Evolutionary conservation across 1,140 invertebrate genomes (phyloP).

Genomic region (Brachionus koreanus): DNA sequence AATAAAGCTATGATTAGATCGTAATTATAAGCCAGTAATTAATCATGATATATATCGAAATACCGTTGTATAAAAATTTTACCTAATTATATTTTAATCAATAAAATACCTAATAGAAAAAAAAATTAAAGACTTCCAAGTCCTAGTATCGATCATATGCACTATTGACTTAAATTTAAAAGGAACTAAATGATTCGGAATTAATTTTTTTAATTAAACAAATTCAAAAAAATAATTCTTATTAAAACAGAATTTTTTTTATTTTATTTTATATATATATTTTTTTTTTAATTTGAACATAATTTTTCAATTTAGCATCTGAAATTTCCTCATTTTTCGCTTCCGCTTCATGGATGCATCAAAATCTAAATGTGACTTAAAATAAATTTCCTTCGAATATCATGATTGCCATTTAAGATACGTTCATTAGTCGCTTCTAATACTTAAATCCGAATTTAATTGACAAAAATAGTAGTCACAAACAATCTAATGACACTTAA

Average conservation of each 20-base stretch:
- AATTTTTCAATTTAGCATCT: constrained; percentile 7
- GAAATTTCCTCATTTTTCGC: constrained; percentile 17
- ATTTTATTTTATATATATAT: not conserved
- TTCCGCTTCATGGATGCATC: not conserved
- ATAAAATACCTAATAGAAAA: not conserved
- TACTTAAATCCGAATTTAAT: constrained; percentile 1
- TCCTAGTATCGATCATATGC: not conserved
- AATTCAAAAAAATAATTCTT: not conserved
- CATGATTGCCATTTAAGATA: constrained; percentile 12
- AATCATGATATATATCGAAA: constrained; percentile 30
- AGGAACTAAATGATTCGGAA: constrained; percentile 8
- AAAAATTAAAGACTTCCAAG: not conserved
- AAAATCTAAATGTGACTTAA: not conserved
- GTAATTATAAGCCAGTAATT: constrained; percentile 34
- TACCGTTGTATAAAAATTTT: constrained; percentile 19
- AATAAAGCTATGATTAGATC: not conserved
- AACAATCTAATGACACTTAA: not conserved
- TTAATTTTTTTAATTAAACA: constrained; percentile 36
- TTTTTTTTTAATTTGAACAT: not conserved
- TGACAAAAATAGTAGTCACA: not conserved
- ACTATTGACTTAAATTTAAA: constrained; percentile 15
- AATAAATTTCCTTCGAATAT: constrained; percentile 1
- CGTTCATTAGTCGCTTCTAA: not conserved
- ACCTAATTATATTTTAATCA: constrained; percentile 38
- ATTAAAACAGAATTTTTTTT: not conserved